These are phyloP conservation scores for Loriculus beryllinus DNA, from an alignment of 2,797 vertebrate species.

Conservation along the genomic window DNA sequence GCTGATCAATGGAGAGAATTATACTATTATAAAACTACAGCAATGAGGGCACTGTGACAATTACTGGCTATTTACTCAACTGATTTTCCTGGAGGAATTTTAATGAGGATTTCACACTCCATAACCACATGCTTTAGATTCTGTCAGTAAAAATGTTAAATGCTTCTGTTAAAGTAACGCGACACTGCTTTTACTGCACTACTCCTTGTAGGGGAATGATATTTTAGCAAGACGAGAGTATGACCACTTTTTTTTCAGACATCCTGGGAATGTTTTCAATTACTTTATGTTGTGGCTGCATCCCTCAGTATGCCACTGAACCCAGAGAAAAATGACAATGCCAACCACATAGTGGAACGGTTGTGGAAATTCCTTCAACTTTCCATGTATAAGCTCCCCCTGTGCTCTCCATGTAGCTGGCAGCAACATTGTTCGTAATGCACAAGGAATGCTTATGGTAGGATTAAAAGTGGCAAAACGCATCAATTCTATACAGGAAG, in stretches of 20 bases:
- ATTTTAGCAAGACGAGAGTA: conserved; percentile 48
- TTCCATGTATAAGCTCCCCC: conserved; percentile 4
- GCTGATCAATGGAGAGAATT: conserved; percentile 10
- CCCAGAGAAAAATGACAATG: conserved; percentile 12
- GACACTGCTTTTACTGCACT: conserved; percentile 41
- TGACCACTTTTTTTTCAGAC: conserved; percentile 21
- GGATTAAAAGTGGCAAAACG: conserved; percentile 8
- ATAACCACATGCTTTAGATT: conserved; percentile 64
- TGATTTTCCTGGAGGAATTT: conserved; percentile 63
- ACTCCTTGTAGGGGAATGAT: conserved; percentile 27
- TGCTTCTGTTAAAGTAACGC: conserved; percentile 60
- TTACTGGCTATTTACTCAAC: conserved; percentile 37
- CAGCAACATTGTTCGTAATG: neutral
- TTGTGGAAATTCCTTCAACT: neutral
- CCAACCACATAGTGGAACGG: neutral
- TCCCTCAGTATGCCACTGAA: conserved; percentile 20
- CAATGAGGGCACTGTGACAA: conserved; percentile 3
- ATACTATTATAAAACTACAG: neutral
- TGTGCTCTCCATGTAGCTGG: conserved; percentile 21
- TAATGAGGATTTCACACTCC: conserved; percentile 70
- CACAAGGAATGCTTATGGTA: neutral
- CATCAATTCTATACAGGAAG: conserved; percentile 16
- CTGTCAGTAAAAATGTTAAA: conserved; percentile 65
- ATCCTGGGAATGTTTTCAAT: conserved; percentile 52
- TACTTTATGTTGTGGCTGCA: conserved; percentile 41